Evolutionary conservation across 2,113 vertebrate species (phyloP).

Genomic region (Acrocephalus kingi): DNA sequence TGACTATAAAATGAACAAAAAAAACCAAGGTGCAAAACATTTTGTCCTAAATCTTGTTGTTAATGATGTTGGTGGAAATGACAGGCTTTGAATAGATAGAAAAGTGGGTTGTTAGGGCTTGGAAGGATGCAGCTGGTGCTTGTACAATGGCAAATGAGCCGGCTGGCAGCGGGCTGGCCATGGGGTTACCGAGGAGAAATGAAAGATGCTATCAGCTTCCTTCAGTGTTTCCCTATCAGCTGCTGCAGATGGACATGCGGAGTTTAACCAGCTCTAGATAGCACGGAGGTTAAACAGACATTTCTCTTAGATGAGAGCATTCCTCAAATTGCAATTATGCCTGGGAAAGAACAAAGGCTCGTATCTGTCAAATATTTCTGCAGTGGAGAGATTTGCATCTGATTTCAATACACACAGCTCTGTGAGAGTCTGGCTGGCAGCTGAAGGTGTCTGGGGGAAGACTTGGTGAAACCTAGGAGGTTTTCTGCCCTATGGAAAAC

Average conservation of each 20-base stretch:
- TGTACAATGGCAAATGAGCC: neutral
- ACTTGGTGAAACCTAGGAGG: neutral
- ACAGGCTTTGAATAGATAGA: conserved; percentile 5
- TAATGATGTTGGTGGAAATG: conserved; percentile 39
- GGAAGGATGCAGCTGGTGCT: conserved; percentile 53
- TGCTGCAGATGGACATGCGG: neutral
- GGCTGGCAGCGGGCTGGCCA: neutral
- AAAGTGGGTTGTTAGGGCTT: conserved; percentile 32
- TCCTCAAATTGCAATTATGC: neutral
- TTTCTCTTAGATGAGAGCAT: neutral
- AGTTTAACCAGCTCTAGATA: conserved; percentile 8
- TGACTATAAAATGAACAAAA: neutral
- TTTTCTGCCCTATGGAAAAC: neutral
- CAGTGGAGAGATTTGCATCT: conserved; percentile 2
- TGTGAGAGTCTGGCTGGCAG: neutral
- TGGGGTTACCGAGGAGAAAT: conserved; percentile 22
- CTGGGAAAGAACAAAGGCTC: conserved; percentile 21
- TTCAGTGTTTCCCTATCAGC: conserved; percentile 39
- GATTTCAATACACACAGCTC: neutral
- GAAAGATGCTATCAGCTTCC: conserved; percentile 49
- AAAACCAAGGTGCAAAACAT: conserved; percentile 35
- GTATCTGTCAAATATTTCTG: neutral
- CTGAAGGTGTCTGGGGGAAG: neutral
- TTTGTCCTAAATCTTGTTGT: conserved; percentile 18
- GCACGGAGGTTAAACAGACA: neutral